phyloP scores from a whole-genome alignment of 2,888 invertebrate genomes.

The Orthosia gracilis region DNA sequence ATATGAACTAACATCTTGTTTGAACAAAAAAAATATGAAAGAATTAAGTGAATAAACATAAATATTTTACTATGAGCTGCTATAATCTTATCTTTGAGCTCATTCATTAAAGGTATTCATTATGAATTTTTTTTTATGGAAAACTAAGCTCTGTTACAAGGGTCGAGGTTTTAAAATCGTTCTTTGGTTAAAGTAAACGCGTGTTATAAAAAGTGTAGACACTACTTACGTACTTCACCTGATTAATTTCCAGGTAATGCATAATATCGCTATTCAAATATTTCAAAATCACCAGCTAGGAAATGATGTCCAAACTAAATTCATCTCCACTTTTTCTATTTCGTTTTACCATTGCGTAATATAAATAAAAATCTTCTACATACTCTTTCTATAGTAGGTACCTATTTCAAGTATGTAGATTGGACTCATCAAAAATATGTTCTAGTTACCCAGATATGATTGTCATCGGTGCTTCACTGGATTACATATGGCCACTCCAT shows the following conservation, averaged over 20 bases:
- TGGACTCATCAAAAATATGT: too few species aligned
- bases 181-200: slow-evolving; percentile 12
- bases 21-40: slow-evolving; percentile 52
- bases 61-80: slow-evolving; percentile 48
- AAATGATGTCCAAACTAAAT: neutral
- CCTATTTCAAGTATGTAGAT: too few species aligned
- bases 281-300: neutral
- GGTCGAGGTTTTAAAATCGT: slow-evolving; percentile 32
- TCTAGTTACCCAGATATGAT: too few species aligned
- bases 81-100: slow-evolving; percentile 57
- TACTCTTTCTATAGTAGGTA: too few species aligned
- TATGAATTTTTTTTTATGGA: slow-evolving; percentile 32
- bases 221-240: slow-evolving; percentile 7
- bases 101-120: slow-evolving; percentile 59
- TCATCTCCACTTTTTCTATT: too few species aligned
- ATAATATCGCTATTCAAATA: neutral
- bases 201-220: slow-evolving; percentile 28
- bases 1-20: slow-evolving; percentile 56
- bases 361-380: too few species aligned
- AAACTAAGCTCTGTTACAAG: slow-evolving; percentile 29
- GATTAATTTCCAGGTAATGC: slow-evolving; percentile 17
- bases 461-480: too few species aligned
- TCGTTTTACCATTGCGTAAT: too few species aligned
- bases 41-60: slow-evolving; percentile 46
- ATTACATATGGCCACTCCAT: neutral